Evolutionary conservation across 1,140 invertebrate species (phyloP).

Genomic region (Onthophagus taurus): DNA sequence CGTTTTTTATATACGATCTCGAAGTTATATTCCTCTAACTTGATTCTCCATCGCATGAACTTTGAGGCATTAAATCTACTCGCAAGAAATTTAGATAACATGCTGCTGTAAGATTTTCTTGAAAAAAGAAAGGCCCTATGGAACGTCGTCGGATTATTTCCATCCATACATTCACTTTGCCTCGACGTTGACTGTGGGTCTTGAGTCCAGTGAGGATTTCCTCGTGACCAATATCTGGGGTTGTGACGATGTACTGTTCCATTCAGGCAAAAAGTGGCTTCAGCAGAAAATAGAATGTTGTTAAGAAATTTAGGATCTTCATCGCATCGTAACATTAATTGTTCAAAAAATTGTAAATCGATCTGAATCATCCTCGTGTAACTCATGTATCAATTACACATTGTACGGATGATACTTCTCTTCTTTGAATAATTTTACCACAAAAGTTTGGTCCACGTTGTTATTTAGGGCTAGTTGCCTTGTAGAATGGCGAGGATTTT

Average conservation of each 20-base stretch:
- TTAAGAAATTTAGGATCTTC: neutral
- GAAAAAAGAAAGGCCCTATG: no score
- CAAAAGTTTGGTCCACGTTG: neutral
- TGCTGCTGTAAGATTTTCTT: no score
- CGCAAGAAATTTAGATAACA: no score
- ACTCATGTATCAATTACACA: conserved; percentile 3
- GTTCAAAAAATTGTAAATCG: conserved; percentile 8
- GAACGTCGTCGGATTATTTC: no score
- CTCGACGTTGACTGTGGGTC: no score
- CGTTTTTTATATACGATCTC: no score
- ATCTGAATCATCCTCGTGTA: conserved; percentile 7
- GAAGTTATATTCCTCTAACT: no score
- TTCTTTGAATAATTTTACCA: conserved; percentile 1
- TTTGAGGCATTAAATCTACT: no score
- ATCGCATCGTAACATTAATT: conserved; percentile 4
- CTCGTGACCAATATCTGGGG: conserved; percentile 18
- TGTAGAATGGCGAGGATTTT: conserved; percentile 1
- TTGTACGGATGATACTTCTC: conserved; percentile 8
- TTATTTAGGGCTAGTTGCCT: conserved; percentile 3
- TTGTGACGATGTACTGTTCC: neutral
- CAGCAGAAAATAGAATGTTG: conserved; percentile 6
- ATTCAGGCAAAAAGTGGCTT: conserved; percentile 10
- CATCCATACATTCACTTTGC: no score
- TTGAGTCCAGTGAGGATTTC: no score
- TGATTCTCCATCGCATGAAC: no score